Evolutionary conservation across 2,888 invertebrate species (phyloP).

Genomic region (Drosophila nigritarsus): DNA sequence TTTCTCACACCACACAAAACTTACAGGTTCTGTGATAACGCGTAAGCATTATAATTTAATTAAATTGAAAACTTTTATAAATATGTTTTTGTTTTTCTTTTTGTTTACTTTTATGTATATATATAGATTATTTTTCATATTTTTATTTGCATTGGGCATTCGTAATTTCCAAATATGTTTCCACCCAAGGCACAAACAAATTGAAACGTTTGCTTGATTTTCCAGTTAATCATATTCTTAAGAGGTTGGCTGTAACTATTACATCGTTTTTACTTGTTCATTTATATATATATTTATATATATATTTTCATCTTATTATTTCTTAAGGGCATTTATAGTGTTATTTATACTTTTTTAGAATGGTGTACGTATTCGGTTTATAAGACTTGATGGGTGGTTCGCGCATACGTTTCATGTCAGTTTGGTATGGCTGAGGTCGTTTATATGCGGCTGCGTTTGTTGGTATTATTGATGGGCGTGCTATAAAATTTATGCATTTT

Average conservation of each 20-base stretch:
- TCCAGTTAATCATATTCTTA: conserved; percentile 28
- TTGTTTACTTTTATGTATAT: conserved; percentile 8
- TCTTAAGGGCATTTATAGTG: conserved; percentile 16
- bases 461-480: conserved; percentile 78
- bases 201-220: conserved; percentile 37
- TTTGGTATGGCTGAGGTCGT: conserved; percentile 78
- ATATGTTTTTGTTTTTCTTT: conserved; percentile 16
- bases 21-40: conserved; percentile 29
- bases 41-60: conserved; percentile 32
- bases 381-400: conserved; percentile 80
- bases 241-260: conserved; percentile 27
- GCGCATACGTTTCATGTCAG: conserved; percentile 82
- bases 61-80: conserved; percentile 19
- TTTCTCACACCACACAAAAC: conserved; percentile 20
- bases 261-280: conserved; percentile 44
- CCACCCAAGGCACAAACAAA: conserved; percentile 38
- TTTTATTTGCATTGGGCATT: conserved; percentile 40
- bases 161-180: conserved; percentile 12
- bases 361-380: conserved; percentile 77
- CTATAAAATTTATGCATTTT: conserved; percentile 79
- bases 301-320: conserved; percentile 30
- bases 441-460: conserved; percentile 79
- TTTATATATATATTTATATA: conserved; percentile 31
- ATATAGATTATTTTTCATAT: conserved; percentile 33
- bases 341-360: conserved; percentile 81